Evolutionary conservation across 2,113 vertebrate genomes (phyloP).

Genomic region (Bubo blakistoni): DNA sequence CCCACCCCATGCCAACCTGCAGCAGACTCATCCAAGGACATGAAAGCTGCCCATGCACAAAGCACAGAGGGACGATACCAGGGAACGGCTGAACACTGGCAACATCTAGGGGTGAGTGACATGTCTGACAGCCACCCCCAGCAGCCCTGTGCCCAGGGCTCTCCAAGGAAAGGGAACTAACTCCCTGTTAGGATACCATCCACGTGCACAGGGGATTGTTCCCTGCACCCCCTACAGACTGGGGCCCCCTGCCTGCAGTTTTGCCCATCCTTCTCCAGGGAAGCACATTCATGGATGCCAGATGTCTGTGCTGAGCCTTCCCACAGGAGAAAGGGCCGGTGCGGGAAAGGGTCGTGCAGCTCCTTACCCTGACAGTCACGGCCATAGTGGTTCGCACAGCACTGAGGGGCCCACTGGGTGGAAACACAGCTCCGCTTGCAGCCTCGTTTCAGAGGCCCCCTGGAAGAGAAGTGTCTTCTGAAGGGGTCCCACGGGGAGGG

Average conservation of each 20-base stretch:
- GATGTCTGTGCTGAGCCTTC: neutral
- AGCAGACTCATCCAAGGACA: neutral
- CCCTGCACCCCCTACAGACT: neutral
- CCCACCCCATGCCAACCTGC: neutral
- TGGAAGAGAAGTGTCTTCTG: constrained; percentile 37
- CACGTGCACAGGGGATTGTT: accelerated
- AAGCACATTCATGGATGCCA: neutral
- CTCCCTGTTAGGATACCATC: neutral
- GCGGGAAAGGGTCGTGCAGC: accelerated
- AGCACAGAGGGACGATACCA: neutral
- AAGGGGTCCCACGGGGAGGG: neutral
- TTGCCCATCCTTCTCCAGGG: neutral
- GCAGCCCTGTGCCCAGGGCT: neutral
- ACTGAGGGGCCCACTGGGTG: constrained; percentile 76
- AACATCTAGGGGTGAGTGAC: neutral
- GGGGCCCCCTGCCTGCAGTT: neutral
- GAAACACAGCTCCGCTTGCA: constrained; percentile 78
- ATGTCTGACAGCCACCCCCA: neutral
- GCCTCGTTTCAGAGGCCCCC: constrained; percentile 36
- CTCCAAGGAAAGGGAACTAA: neutral
- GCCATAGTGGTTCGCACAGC: constrained; percentile 91
- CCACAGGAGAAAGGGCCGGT: neutral
- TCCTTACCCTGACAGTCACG: constrained; percentile 83
- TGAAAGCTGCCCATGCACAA: neutral
- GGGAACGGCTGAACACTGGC: neutral